Evolutionary conservation across 2,113 vertebrate species (phyloP).

Genomic region (Trinectes maculatus): DNA sequence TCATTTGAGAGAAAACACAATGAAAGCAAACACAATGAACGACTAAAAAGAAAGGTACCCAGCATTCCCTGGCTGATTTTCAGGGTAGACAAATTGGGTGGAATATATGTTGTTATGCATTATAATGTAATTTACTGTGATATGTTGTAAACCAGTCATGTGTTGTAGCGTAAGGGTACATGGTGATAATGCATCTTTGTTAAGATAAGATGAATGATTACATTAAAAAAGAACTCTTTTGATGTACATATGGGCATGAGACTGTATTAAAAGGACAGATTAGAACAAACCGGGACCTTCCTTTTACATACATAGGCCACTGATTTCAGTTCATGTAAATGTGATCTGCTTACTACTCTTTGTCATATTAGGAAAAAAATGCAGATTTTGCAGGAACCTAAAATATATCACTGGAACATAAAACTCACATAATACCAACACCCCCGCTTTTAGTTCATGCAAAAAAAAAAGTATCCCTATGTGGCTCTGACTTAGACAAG

Average conservation of each 20-base stretch:
- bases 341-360: background rate
- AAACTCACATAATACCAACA: background rate
- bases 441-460: constrained; percentile 2
- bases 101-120: no score
- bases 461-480: background rate
- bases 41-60: no score
- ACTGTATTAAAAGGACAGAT: background rate
- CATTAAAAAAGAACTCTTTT: background rate
- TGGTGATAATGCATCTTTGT: no score
- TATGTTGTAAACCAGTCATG: no score
- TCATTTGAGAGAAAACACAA: background rate
- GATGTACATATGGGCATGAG: no score
- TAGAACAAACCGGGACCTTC: background rate
- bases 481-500: background rate
- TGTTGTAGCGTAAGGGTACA: no score
- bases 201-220: background rate
- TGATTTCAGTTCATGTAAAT: background rate
- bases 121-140: no score
- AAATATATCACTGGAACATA: background rate
- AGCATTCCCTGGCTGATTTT: no score
- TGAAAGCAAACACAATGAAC: constrained; percentile 7
- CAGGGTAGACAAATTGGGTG: no score
- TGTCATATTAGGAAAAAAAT: background rate
- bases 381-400: background rate
- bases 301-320: background rate